Evolutionary conservation across 2,888 invertebrate species (phyloP).

Genomic region (Choreutis nemorana): DNA sequence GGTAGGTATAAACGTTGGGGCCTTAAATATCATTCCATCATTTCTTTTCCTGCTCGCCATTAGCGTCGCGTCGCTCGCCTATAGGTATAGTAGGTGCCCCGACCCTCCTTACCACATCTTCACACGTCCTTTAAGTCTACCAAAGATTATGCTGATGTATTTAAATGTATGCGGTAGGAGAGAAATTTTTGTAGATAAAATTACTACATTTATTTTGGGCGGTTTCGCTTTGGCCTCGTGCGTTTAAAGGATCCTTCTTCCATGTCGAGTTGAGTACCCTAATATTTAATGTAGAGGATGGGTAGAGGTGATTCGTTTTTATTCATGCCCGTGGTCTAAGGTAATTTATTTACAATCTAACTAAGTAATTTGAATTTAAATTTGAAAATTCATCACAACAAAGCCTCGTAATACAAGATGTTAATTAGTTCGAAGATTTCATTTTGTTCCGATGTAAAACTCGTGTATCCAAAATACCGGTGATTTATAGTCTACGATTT

Average conservation of each 20-base stretch:
- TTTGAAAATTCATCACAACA: no score
- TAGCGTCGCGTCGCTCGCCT: conserved; percentile 20
- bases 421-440: conserved; percentile 5
- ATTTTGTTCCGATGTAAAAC: conserved; percentile 3
- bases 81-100: no score
- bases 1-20: conserved; percentile 1
- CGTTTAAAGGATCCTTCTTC: conserved; percentile 41
- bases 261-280: conserved; percentile 27
- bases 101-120: conserved; percentile 27
- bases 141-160: conserved; percentile 51
- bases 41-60: conserved; percentile 22
- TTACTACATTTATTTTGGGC: conserved; percentile 46
- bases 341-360: no score
- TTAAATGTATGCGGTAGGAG: conserved; percentile 45
- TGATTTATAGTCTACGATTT: no score
- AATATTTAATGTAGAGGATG: conserved; percentile 7
- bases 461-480: no score
- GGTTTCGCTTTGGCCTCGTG: conserved; percentile 31
- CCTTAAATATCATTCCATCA: conserved; percentile 12
- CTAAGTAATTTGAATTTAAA: no score
- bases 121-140: conserved; percentile 29
- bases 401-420: no score
- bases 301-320: conserved; percentile 10
- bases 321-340: conserved; percentile 12
- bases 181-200: conserved; percentile 41